Evolutionary conservation across 2,888 invertebrate genomes (phyloP).

Genomic region (Criorhina ranunculi): DNA sequence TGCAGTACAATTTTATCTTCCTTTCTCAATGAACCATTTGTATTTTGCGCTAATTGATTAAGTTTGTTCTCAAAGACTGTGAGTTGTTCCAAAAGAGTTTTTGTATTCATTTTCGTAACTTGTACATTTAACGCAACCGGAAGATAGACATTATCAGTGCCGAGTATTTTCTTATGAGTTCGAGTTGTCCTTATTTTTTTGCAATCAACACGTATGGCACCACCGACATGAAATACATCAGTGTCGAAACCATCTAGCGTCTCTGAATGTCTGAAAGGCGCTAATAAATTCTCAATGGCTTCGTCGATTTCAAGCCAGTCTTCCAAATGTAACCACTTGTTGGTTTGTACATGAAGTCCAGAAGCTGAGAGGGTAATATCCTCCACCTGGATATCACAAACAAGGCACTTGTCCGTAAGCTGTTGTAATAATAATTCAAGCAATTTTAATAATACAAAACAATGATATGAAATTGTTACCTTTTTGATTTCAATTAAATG

Average conservation of each 20-base stretch:
- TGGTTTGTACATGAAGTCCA: constrained; percentile 53
- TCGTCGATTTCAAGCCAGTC: constrained; percentile 71
- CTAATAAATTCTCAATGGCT: constrained; percentile 48
- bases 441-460: background rate
- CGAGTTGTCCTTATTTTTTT: constrained; percentile 40
- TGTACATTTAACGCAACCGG: constrained; percentile 50
- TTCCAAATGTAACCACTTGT: constrained; percentile 75
- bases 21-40: background rate
- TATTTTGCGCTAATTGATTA: background rate
- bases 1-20: constrained; percentile 1
- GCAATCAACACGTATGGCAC: constrained; percentile 63
- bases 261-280: constrained; percentile 37
- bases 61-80: constrained; percentile 41
- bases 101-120: constrained; percentile 46
- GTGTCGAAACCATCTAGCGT: constrained; percentile 57
- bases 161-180: constrained; percentile 52
- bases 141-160: constrained; percentile 43
- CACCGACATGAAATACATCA: constrained; percentile 46
- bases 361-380: constrained; percentile 31
- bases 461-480: constrained; percentile 20
- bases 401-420: constrained; percentile 68
- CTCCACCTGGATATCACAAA: constrained; percentile 67
- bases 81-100: constrained; percentile 49
- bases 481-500: constrained; percentile 59
- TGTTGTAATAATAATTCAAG: constrained; percentile 15